phyloP scores from a whole-genome alignment of 2,797 vertebrate species.

The Buceros bicornis region DNA sequence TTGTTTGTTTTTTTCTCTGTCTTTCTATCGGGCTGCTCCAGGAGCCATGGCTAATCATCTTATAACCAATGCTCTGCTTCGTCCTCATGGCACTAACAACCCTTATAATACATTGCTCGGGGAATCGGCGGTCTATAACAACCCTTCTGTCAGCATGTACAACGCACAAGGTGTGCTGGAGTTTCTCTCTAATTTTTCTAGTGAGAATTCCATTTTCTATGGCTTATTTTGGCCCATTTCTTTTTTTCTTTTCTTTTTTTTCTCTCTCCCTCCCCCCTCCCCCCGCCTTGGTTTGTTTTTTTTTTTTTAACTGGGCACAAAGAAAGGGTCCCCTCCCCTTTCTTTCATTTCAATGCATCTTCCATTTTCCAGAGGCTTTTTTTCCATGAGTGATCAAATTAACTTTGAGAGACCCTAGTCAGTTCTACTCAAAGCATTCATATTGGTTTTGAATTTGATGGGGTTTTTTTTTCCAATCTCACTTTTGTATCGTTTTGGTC shows the following conservation, averaged over 20 bases:
- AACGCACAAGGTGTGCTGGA: constrained; percentile 99
- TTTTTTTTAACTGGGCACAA: constrained; percentile 73
- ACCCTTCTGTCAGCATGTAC: constrained; percentile 99
- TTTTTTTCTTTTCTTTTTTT: constrained; percentile 4
- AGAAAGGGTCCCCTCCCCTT: not conserved
- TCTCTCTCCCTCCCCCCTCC: not conserved
- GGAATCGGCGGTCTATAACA: constrained; percentile 99
- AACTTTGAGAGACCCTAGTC: constrained; percentile 61
- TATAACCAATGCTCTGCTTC: constrained; percentile 99
- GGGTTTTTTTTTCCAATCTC: constrained; percentile 7
- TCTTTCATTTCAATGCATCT: constrained; percentile 67
- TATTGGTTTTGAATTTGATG: constrained; percentile 35
- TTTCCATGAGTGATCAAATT: constrained; percentile 62
- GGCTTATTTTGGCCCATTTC: constrained; percentile 78
- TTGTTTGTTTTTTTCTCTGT: constrained; percentile 85
- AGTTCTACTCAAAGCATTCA: constrained; percentile 61
- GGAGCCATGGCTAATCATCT: constrained; percentile 99
- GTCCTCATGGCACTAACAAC: constrained; percentile 99
- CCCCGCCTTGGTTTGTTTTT: not conserved
- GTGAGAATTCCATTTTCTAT: constrained; percentile 83
- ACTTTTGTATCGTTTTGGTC: constrained; percentile 54
- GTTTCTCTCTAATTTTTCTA: constrained; percentile 87
- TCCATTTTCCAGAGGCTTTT: constrained; percentile 77
- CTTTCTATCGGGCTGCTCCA: constrained; percentile 93
- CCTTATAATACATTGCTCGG: constrained; percentile 99